These are phyloP conservation scores for Poliocrania exsul DNA, from an alignment of 2,797 vertebrate genomes.

Conservation along the genomic window DNA sequence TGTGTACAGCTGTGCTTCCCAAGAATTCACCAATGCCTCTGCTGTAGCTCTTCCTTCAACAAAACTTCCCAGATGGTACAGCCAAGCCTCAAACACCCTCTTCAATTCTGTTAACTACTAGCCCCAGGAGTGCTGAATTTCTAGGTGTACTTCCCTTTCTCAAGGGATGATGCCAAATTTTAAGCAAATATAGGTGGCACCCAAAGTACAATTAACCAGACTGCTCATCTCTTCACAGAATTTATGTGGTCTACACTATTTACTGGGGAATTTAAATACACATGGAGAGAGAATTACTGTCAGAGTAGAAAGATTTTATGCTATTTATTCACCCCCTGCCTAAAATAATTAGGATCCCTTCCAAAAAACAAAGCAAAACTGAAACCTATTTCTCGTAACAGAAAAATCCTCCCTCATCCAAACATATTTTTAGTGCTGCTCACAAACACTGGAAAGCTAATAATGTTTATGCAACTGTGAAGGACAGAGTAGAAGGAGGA, in stretches of 20 bases:
- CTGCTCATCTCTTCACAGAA: neutral
- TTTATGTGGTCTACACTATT: neutral
- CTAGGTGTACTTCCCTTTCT: neutral
- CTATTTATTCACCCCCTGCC: neutral
- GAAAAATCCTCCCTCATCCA: neutral
- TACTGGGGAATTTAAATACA: neutral
- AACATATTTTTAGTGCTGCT: neutral
- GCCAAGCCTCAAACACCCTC: no score
- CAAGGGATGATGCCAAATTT: neutral
- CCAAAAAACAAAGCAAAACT: neutral
- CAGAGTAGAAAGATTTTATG: neutral
- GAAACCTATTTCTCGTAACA: neutral
- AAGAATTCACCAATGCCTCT: neutral
- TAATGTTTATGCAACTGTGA: neutral
- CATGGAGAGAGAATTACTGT: neutral
- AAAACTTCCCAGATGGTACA: neutral
- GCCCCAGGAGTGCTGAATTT: neutral
- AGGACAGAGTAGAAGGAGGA: neutral
- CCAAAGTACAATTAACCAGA: neutral
- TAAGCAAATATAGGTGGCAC: neutral
- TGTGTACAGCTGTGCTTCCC: neutral
- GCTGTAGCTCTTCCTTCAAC: neutral
- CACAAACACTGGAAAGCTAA: neutral
- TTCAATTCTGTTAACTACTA: no score
- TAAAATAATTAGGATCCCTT: neutral